Percentiles rank a stretch among this genome's conserved stretches.
Conservation (phyloP, 2,888 invertebrate species). For the Barypeithes pellucidus region DNA sequence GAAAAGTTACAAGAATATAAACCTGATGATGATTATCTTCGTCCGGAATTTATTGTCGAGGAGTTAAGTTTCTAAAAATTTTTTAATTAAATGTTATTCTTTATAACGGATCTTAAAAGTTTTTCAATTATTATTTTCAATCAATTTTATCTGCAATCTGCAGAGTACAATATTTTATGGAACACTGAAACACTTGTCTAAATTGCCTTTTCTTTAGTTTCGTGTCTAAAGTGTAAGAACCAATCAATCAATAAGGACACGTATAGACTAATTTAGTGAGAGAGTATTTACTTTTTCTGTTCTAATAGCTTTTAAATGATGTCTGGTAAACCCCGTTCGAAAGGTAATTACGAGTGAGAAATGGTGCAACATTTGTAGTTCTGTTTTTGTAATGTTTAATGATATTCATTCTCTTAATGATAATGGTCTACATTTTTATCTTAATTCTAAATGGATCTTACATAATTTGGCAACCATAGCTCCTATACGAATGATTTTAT, state of each 20-base stretch:
- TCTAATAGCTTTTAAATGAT: conserved; percentile 41
- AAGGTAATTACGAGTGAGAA: conserved; percentile 33
- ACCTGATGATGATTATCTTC: too few species aligned
- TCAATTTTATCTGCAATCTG: too few species aligned
- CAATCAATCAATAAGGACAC: conserved; percentile 32
- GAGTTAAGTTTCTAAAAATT: too few species aligned
- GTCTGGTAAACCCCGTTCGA: conserved; percentile 12
- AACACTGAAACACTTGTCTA: not conserved
- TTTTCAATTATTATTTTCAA: too few species aligned
- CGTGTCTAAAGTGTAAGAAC: not conserved
- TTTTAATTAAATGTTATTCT: too few species aligned
- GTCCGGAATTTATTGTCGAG: too few species aligned
- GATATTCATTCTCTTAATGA: not conserved
- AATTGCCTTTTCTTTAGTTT: conserved; percentile 4
- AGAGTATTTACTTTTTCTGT: conserved; percentile 19
- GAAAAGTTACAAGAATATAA: too few species aligned
- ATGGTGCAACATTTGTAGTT: conserved; percentile 9
- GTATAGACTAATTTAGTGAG: conserved; percentile 14
- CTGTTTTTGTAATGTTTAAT: conserved; percentile 5
- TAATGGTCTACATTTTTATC: not conserved
- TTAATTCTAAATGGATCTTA: too few species aligned
- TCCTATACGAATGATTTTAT: too few species aligned
- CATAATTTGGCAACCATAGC: too few species aligned
- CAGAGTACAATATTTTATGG: not conserved
- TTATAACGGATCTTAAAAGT: too few species aligned